Percentiles rank a stretch among this genome's conserved stretches.
These are phyloP conservation scores for Copidosoma aretas DNA, from an alignment of 2,888 invertebrate species.

Conservation along the genomic window DNA sequence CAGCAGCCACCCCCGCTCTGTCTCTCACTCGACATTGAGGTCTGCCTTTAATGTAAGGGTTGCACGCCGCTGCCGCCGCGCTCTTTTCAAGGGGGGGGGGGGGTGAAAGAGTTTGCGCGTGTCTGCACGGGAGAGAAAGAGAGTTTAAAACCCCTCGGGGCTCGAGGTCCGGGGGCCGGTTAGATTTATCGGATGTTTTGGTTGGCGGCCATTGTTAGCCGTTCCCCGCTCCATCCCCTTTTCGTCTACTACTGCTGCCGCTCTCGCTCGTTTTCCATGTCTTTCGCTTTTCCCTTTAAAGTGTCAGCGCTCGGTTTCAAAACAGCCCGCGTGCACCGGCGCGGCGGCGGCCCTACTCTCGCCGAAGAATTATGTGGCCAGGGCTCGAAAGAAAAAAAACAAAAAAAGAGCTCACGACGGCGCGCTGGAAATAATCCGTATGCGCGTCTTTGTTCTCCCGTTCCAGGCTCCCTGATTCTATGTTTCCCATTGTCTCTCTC, in stretches of 20 bases:
- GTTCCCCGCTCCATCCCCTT: slow-evolving; percentile 41
- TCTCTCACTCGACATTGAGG: slow-evolving; percentile 50
- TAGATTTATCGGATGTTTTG: slow-evolving; percentile 64
- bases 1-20: slow-evolving; percentile 44
- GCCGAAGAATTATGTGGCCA: slow-evolving; percentile 35
- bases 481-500: too few relatives aligned
- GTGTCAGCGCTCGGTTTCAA: slow-evolving; percentile 37
- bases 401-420: slow-evolving; percentile 9
- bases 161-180: slow-evolving; percentile 60
- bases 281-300: slow-evolving; percentile 43
- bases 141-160: slow-evolving; percentile 62
- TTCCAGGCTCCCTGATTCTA: too few relatives aligned
- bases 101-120: slow-evolving; percentile 26
- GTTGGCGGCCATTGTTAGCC: slow-evolving; percentile 63
- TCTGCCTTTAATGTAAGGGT: slow-evolving; percentile 59
- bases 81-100: slow-evolving; percentile 9
- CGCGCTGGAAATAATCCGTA: neutral
- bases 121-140: slow-evolving; percentile 46
- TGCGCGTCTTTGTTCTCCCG: slow-evolving; percentile 20
- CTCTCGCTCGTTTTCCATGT: slow-evolving; percentile 35
- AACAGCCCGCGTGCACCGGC: slow-evolving; percentile 13
- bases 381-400: slow-evolving; percentile 28
- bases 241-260: slow-evolving; percentile 43
- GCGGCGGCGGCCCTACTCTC: slow-evolving; percentile 5
- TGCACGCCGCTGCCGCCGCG: slow-evolving; percentile 48